Conservation (phyloP, 1,140 invertebrate species). For the Orius laevigatus region DNA sequence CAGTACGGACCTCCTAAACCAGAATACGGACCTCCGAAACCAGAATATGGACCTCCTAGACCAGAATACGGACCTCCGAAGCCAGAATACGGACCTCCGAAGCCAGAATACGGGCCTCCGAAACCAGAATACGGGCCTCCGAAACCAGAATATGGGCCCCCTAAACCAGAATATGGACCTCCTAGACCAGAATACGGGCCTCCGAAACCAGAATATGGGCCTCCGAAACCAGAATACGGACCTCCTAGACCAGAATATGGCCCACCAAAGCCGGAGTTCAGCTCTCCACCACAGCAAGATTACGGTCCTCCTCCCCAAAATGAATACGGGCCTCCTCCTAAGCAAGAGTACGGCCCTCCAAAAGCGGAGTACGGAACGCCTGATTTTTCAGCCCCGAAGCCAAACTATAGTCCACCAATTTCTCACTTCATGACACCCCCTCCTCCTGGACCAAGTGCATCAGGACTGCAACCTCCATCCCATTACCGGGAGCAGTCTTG, state of each 20-base stretch:
- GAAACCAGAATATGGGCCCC: not conserved
- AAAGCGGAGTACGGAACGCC: constrained; percentile 15
- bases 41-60: constrained; percentile 11
- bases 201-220: constrained; percentile 5
- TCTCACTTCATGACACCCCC: not conserved
- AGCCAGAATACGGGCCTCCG: constrained; percentile 11
- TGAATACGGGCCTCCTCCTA: constrained; percentile 13
- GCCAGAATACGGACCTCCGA: constrained; percentile 13
- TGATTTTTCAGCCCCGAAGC: constrained; percentile 5
- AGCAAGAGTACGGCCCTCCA: constrained; percentile 15
- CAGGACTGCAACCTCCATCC: not conserved
- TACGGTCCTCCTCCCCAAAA: constrained; percentile 1
- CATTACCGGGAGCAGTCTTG: not conserved
- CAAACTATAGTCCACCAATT: constrained; percentile 7
- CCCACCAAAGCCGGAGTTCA: not conserved
- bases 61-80: constrained; percentile 14
- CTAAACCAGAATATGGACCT: not conserved
- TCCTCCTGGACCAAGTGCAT: not conserved
- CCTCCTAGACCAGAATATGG: not conserved
- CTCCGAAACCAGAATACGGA: not conserved
- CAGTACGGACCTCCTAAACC: constrained; percentile 13
- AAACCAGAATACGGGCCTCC: constrained; percentile 14
- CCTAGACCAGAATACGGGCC: constrained; percentile 4
- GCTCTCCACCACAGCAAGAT: not conserved
- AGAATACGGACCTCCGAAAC: constrained; percentile 12